A percentile compares a stretch with the other conserved stretches of the same genome.
Evolutionary conservation across 2,888 invertebrate genomes (phyloP).

Genomic region (Pammene aurita): DNA sequence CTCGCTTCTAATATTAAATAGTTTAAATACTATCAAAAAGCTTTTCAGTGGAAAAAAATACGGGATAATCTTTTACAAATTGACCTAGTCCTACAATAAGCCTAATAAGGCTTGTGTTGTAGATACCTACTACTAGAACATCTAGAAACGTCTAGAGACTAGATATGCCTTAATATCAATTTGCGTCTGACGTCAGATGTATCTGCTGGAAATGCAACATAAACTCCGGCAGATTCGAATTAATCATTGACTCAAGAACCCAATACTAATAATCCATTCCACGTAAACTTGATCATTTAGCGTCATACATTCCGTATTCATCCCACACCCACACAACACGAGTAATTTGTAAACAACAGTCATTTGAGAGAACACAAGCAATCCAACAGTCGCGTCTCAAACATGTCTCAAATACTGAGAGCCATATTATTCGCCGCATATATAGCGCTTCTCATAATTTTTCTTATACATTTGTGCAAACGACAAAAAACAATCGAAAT

Average conservation of each 20-base stretch:
- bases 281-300: conserved; percentile 3
- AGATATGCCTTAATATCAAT: too few species aligned
- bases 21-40: too few species aligned
- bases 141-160: too few species aligned
- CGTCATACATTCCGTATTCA: conserved; percentile 20
- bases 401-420: conserved; percentile 63
- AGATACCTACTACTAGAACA: too few species aligned
- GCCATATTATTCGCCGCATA: conserved; percentile 55
- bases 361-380: conserved; percentile 10
- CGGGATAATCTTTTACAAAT: too few species aligned
- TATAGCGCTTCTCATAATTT: conserved; percentile 53
- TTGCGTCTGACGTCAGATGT: too few species aligned
- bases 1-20: too few species aligned
- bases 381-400: conserved; percentile 20
- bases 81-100: too few species aligned
- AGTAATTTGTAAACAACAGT: conserved; percentile 37
- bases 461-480: conserved; percentile 50
- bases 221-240: background rate
- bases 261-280: background rate
- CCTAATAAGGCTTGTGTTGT: too few species aligned
- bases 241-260: background rate
- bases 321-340: conserved; percentile 7
- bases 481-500: conserved; percentile 54
- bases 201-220: too few species aligned
- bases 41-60: too few species aligned